A percentile compares a stretch with the other conserved stretches of the same genome.
These are phyloP conservation scores for Pseudois nayaur DNA, from an alignment of 2,113 vertebrate species.

Conservation along the genomic window DNA sequence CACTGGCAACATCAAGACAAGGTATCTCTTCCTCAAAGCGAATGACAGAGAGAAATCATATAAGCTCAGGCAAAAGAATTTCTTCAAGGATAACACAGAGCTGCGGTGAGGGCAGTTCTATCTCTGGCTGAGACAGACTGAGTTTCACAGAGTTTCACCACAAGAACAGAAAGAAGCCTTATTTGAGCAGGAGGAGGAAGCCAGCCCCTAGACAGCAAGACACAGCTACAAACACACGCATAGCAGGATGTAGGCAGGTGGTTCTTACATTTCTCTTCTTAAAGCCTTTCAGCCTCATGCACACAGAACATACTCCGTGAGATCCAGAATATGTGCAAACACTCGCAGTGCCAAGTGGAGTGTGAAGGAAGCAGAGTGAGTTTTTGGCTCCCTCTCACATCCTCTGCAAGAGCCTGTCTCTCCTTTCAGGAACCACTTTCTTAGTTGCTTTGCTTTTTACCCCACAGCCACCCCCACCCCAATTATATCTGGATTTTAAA, in stretches of 20 bases:
- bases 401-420: background rate
- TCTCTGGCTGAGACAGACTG: background rate
- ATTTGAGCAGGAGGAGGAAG: background rate
- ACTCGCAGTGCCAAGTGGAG: background rate
- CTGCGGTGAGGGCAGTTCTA: background rate
- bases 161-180: background rate
- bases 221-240: background rate
- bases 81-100: background rate
- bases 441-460: background rate
- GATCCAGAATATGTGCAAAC: background rate
- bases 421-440: background rate
- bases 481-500: background rate
- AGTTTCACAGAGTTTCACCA: background rate
- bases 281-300: background rate
- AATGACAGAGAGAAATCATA: background rate
- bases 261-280: background rate
- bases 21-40: background rate
- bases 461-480: rapidly evolving
- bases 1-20: background rate
- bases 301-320: background rate
- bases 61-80: background rate
- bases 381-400: background rate
- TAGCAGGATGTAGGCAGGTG: background rate
- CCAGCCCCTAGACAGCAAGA: background rate
- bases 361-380: background rate